Conservation (phyloP, 1,140 invertebrate genomes). For the Trachymyrmex septentrionalis region DNA sequence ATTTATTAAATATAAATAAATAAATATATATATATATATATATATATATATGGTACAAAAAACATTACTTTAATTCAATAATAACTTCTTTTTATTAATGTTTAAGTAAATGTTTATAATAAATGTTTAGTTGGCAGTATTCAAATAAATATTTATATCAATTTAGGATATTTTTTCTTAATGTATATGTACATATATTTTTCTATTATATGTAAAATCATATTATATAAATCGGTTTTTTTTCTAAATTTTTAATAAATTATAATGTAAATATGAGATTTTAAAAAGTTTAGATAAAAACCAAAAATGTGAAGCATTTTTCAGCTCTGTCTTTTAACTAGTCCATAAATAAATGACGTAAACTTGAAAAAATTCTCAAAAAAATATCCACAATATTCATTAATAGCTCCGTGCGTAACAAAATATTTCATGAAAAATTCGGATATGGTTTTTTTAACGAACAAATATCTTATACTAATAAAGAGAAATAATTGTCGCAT, state of each 20-base stretch:
- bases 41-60: too few relatives aligned
- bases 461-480: not conserved
- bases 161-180: too few relatives aligned
- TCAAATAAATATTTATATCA: too few relatives aligned
- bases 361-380: not conserved
- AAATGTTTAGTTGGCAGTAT: too few relatives aligned
- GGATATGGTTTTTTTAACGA: not conserved
- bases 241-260: not conserved
- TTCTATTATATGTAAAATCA: not conserved
- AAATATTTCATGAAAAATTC: conserved; percentile 18
- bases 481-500: not conserved
- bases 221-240: not conserved
- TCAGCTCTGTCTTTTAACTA: not conserved
- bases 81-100: too few relatives aligned
- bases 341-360: not conserved
- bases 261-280: not conserved
- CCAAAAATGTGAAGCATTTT: not conserved
- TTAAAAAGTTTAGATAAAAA: not conserved
- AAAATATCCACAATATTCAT: not conserved
- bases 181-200: not conserved
- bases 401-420: not conserved
- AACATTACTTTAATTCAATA: too few relatives aligned
- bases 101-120: too few relatives aligned
- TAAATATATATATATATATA: too few relatives aligned
- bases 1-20: too few relatives aligned